Evolutionary conservation across 2,113 vertebrate genomes (phyloP), one percentile per base, ranked within the genome.

Genomic region (Tichodroma muraria): DNA sequence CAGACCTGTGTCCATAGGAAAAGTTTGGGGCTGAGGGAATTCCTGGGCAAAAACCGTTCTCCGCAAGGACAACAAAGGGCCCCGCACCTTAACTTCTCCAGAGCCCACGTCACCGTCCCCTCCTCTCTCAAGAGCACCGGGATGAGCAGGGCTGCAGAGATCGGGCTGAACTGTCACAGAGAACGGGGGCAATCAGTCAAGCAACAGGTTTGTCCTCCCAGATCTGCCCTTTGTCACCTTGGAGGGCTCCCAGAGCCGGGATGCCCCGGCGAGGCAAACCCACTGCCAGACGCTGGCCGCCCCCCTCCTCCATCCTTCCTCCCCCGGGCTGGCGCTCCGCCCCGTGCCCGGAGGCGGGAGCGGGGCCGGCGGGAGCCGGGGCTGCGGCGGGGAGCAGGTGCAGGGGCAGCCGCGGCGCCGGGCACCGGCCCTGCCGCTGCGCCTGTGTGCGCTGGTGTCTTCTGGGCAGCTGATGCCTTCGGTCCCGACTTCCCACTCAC

Each of bases 331-430:
- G 52, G 45, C 9, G 93, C 95, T 42, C 96, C 96, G 96, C 97
- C 95, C 96, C 76, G 14, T 33, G 35, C 65, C 90, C 73, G 86
- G 95, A 83, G 94, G 95, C 85, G 92, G 94, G 63, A 23, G 92
- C 72, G 95, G 94, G 92, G 68, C 88, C 6, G 84, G 22, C 81
- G 6, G 52, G 63, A 82, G 35, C 63, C 1, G 3, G 68, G 4
- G 5, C 35, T 4, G 66, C 11, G 28, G 33, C 57, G 22, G 57
- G 4, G 63, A 95, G 96, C 96, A 95, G 96, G 96, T 97, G 97
- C 73, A 19, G 66, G 17, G 52, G 5, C 11, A 2, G 19, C 9
- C 3, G n/a, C n/a, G n/a, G n/a, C n/a, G 40, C 40, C 40, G 40
- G 40, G 14, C 40, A 12, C 40, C 40, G 40, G 17, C 16, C 42